A percentile compares a stretch with the other conserved stretches of the same genome.
Evolutionary conservation across 2,113 vertebrate species (phyloP).

Genomic region (Phyllopteryx taeniolatus): DNA sequence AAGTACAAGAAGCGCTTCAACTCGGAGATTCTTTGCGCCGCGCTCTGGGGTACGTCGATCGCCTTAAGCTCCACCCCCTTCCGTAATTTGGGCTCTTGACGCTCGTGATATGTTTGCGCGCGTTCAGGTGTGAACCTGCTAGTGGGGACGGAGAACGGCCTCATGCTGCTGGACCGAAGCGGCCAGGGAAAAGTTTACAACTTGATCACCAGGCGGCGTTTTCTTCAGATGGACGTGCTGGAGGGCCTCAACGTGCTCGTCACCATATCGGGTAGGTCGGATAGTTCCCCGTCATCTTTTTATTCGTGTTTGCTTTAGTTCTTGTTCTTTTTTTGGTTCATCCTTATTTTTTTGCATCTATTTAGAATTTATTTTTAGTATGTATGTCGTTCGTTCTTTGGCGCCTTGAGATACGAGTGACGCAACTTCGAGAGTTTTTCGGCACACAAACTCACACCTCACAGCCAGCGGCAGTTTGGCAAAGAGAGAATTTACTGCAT

Average conservation of each 20-base stretch:
- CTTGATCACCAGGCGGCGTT: constrained; percentile 91
- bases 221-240: constrained; percentile 97
- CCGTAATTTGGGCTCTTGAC: not conserved
- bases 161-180: constrained; percentile 94
- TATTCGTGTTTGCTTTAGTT: too few relatives aligned
- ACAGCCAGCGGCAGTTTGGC: too few relatives aligned
- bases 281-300: too few relatives aligned
- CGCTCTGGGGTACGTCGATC: constrained; percentile 83
- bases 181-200: constrained; percentile 99
- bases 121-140: constrained; percentile 89
- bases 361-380: not conserved
- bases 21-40: constrained; percentile 96
- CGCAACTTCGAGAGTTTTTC: too few relatives aligned
- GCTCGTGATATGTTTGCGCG: constrained; percentile 5
- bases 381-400: too few relatives aligned
- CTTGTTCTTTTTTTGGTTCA: not conserved
- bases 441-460: too few relatives aligned
- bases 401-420: too few relatives aligned
- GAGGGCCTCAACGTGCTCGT: constrained; percentile 97
- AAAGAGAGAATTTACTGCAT: too few relatives aligned
- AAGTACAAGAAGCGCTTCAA: constrained; percentile 99
- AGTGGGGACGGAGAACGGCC: constrained; percentile 93
- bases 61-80: not conserved
- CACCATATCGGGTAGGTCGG: constrained; percentile 89
- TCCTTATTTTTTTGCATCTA: not conserved